Evolutionary conservation across 2,888 invertebrate species (phyloP).

Genomic region (Acanthococcus lagerstroemiae): DNA sequence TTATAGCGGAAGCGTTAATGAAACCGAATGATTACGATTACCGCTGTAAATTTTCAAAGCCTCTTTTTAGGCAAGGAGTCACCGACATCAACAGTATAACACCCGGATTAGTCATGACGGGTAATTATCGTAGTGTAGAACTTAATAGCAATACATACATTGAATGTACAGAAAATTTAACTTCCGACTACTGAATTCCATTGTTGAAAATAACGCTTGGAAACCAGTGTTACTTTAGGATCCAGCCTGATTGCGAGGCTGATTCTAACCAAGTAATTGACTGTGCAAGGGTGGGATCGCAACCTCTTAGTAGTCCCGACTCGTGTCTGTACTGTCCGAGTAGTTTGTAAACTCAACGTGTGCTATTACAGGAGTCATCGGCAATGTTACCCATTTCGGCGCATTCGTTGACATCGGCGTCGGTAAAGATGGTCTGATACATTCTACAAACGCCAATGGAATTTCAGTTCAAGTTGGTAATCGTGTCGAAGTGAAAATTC

Average conservation of each 20-base stretch:
- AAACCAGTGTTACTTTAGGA: no score
- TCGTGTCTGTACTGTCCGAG: no score
- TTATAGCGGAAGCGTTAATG: constrained; percentile 63
- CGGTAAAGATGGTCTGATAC: constrained; percentile 59
- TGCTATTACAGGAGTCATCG: constrained; percentile 55
- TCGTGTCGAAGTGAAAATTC: constrained; percentile 51
- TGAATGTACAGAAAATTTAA: no score
- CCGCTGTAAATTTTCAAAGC: constrained; percentile 53
- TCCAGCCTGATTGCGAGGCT: no score
- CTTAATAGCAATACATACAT: no score
- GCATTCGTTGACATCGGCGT: constrained; percentile 82
- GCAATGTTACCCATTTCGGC: constrained; percentile 81
- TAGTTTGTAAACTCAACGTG: not conserved
- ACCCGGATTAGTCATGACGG: constrained; percentile 53
- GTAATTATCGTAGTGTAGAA: no score
- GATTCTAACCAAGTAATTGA: no score
- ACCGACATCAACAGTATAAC: constrained; percentile 56
- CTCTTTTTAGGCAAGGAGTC: constrained; percentile 66
- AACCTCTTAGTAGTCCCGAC: no score
- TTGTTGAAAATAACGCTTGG: no score
- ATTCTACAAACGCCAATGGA: constrained; percentile 50
- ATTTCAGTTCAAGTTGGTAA: constrained; percentile 55
- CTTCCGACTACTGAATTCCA: no score
- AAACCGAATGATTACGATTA: constrained; percentile 64
- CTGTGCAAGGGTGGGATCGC: no score